These are phyloP conservation scores for Takifugu bimaculatus DNA, from an alignment of 2,113 vertebrate species.

Conservation along the genomic window DNA sequence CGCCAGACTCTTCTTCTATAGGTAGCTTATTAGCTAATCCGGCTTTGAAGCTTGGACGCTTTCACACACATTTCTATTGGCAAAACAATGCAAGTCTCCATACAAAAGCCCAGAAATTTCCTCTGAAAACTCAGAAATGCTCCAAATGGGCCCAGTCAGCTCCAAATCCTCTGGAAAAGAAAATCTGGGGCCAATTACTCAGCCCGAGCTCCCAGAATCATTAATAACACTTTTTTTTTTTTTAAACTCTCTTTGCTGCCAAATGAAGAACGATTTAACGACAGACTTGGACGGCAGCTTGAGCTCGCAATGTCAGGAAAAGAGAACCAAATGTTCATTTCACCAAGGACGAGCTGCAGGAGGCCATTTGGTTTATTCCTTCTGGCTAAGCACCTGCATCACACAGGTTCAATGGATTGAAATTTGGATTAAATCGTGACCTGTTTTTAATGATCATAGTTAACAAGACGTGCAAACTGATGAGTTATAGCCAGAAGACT, in stretches of 20 bases:
- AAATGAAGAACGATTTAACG: conserved; percentile 31
- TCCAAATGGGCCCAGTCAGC: conserved; percentile 3
- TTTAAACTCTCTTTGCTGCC: conserved; percentile 14
- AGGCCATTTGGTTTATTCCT: conserved; percentile 30
- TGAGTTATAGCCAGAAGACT: too few relatives aligned
- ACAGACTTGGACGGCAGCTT: conserved; percentile 24
- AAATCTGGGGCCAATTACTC: conserved; percentile 2
- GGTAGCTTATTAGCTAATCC: too few relatives aligned
- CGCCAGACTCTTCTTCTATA: too few relatives aligned
- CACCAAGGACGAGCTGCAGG: conserved; percentile 21
- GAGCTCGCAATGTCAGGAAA: conserved; percentile 30
- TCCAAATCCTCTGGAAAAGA: conserved; percentile 10
- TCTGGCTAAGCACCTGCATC: conserved; percentile 46
- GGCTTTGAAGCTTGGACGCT: too few relatives aligned
- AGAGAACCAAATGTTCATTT: conserved; percentile 47
- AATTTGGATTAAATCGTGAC: conserved; percentile 19
- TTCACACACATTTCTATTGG: not conserved
- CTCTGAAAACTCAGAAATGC: conserved; percentile 5
- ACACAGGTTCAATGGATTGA: conserved; percentile 28
- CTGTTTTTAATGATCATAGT: not conserved
- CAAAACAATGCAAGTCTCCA: not conserved
- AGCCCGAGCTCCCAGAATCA: not conserved
- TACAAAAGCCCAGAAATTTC: not conserved
- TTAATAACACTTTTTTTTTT: conserved; percentile 8
- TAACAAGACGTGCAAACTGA: not conserved